Conservation (phyloP, 1,140 invertebrate genomes). For the Microplitis demolitor region DNA sequence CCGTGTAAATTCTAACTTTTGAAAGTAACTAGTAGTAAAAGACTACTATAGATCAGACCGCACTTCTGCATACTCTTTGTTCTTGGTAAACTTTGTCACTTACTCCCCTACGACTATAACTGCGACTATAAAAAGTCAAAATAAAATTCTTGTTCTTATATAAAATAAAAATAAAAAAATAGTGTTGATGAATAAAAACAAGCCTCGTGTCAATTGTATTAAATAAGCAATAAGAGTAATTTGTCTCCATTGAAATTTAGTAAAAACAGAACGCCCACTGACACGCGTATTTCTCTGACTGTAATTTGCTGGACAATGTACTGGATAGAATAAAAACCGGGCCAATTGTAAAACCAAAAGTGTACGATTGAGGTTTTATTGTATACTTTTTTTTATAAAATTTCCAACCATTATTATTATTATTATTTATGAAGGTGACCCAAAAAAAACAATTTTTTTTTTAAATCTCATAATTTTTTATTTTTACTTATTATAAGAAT, state of each 20-base stretch:
- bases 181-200: not conserved
- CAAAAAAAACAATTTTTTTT: too few relatives aligned
- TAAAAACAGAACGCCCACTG: constrained; percentile 48
- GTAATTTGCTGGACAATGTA: constrained; percentile 45
- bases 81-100: too few relatives aligned
- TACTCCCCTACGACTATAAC: too few relatives aligned
- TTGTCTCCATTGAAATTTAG: constrained; percentile 30
- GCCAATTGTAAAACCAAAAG: constrained; percentile 56
- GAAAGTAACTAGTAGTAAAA: too few relatives aligned
- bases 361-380: constrained; percentile 39
- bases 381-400: not conserved
- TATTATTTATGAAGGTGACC: too few relatives aligned
- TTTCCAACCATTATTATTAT: too few relatives aligned
- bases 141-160: not conserved
- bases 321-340: constrained; percentile 42
- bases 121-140: not conserved
- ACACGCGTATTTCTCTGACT: constrained; percentile 43
- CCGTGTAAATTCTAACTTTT: too few relatives aligned
- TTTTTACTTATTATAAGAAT: too few relatives aligned
- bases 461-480: too few relatives aligned
- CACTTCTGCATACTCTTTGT: too few relatives aligned
- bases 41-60: too few relatives aligned
- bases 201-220: constrained; percentile 14
- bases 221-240: not conserved
- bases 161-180: not conserved